Percentiles rank a stretch among this genome's conserved stretches.
These are phyloP conservation scores for Deilephila elpenor DNA, from an alignment of 2,888 invertebrate genomes.

Conservation along the genomic window DNA sequence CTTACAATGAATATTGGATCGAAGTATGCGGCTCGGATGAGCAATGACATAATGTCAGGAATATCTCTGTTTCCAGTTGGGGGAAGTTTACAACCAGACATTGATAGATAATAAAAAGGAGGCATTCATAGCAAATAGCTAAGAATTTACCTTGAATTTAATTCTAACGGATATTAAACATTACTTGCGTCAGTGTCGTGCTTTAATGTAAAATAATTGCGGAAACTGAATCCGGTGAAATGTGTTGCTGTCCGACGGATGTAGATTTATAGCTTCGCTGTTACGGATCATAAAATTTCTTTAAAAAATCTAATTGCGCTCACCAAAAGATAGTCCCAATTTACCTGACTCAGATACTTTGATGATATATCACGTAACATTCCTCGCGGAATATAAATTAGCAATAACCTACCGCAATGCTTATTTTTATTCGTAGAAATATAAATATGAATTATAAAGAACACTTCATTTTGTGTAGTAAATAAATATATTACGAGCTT, in stretches of 20 bases:
- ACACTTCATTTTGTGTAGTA: not conserved
- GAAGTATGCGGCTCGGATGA: too few relatives aligned
- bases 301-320: conserved; percentile 1
- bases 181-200: conserved; percentile 35
- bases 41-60: not conserved
- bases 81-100: not conserved
- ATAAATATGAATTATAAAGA: not conserved
- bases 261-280: conserved; percentile 44
- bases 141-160: conserved; percentile 44
- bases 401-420: conserved; percentile 13
- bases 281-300: conserved; percentile 22
- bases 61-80: not conserved
- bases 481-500: not conserved
- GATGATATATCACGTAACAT: not conserved
- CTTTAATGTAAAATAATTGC: conserved; percentile 41
- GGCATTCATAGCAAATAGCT: not conserved
- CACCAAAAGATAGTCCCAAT: not conserved
- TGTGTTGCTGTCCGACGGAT: conserved; percentile 42
- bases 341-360: not conserved
- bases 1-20: too few relatives aligned
- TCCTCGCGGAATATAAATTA: not conserved
- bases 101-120: not conserved
- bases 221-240: conserved; percentile 42
- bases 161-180: conserved; percentile 43
- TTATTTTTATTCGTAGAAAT: not conserved